phyloP scores from a whole-genome alignment of 2,113 vertebrate genomes.

The Halichoeres trimaculatus region DNA sequence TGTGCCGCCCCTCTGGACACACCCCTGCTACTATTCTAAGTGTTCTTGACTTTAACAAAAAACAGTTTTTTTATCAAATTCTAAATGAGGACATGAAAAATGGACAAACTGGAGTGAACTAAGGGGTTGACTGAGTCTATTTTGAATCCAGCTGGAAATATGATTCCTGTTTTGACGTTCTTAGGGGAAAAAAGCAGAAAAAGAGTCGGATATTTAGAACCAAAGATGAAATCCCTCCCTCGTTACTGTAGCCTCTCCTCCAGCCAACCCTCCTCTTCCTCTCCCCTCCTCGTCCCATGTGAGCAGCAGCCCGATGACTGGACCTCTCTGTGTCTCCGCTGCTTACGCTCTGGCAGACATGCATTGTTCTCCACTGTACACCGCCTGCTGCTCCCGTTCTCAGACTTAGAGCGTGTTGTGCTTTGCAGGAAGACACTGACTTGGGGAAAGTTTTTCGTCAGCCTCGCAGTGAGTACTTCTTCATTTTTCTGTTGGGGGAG shows the following conservation, averaged over 20 bases:
- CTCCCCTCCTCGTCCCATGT: conserved; percentile 70
- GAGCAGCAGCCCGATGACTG: conserved; percentile 75
- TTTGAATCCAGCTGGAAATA: conserved; percentile 50
- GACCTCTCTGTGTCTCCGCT: conserved; percentile 67
- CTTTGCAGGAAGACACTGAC: conserved; percentile 19
- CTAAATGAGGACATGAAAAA: not conserved
- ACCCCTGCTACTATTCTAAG: too few species aligned
- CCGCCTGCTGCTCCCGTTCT: conserved; percentile 71
- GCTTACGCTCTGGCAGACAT: conserved; percentile 68
- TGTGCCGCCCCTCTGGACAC: too few species aligned
- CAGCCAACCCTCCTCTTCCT: conserved; percentile 23
- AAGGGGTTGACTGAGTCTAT: not conserved
- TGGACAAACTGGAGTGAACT: conserved; percentile 29
- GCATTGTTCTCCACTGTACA: conserved; percentile 79
- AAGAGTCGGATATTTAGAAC: conserved; percentile 31
- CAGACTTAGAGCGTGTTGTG: conserved; percentile 35
- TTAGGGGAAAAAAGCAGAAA: conserved; percentile 9
- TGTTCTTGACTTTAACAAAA: too few species aligned
- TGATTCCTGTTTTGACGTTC: conserved; percentile 47
- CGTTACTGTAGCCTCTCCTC: conserved; percentile 58
- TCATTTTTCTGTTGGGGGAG: not conserved
- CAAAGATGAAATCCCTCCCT: conserved; percentile 59
- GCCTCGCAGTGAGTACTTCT: conserved; percentile 67
- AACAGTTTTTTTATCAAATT: too few species aligned
- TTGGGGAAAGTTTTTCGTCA: conserved; percentile 22